Evolutionary conservation across 2,888 invertebrate genomes (phyloP).

Genomic region (Unio delphinus): DNA sequence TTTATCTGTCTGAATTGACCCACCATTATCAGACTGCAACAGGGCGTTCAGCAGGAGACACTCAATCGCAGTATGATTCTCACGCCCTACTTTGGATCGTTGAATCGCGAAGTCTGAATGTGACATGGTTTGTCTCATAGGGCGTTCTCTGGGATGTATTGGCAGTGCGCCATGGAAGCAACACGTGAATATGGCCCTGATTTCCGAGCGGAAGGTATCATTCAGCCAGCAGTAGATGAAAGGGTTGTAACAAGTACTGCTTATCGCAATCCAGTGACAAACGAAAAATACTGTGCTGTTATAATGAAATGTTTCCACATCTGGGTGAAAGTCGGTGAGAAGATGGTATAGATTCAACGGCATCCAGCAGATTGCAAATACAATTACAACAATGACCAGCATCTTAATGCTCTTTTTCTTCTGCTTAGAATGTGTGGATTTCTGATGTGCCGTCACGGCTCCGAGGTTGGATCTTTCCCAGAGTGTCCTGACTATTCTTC

Average conservation of each 20-base stretch:
- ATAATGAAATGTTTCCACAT: slow-evolving; percentile 58
- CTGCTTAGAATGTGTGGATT: slow-evolving; percentile 65
- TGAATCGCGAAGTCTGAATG: slow-evolving; percentile 15
- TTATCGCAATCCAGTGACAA: slow-evolving; percentile 73
- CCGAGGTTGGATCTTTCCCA: slow-evolving; percentile 70
- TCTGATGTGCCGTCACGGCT: slow-evolving; percentile 70
- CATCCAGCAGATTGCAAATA: slow-evolving; percentile 73
- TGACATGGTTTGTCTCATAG: slow-evolving; percentile 6
- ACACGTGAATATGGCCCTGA: slow-evolving; percentile 61
- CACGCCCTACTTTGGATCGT: neutral
- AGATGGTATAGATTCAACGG: slow-evolving; percentile 73
- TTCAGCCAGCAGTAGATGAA: slow-evolving; percentile 74
- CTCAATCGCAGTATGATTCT: slow-evolving; percentile 2
- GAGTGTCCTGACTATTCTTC: slow-evolving; percentile 63
- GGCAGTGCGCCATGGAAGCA: slow-evolving; percentile 29
- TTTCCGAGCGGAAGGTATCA: slow-evolving; percentile 69
- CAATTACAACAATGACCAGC: slow-evolving; percentile 71
- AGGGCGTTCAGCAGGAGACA: neutral
- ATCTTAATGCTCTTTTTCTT: slow-evolving; percentile 73
- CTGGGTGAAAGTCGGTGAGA: slow-evolving; percentile 68
- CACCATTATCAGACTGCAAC: slow-evolving; percentile 1
- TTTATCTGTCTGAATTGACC: no score
- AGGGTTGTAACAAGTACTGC: slow-evolving; percentile 73
- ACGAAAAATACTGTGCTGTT: slow-evolving; percentile 70
- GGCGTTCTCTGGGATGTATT: slow-evolving; percentile 14